Percentiles rank a stretch among this genome's conserved stretches.
phyloP scores from a whole-genome alignment of 2,888 invertebrate genomes.

The Plagodis pulveraria region DNA sequence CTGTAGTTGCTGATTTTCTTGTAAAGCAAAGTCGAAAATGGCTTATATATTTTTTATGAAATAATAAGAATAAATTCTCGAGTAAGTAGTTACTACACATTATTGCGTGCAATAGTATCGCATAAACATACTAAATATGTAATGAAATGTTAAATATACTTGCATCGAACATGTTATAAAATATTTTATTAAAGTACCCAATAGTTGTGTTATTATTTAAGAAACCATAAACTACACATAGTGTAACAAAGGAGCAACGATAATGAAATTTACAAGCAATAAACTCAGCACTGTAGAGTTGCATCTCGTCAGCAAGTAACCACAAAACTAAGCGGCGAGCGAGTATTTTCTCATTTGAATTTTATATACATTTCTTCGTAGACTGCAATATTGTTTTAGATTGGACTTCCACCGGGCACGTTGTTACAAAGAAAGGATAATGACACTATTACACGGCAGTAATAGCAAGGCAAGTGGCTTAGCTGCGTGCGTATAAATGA shows the following conservation, averaged over 20 bases:
- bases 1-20: too few relatives aligned
- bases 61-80: too few relatives aligned
- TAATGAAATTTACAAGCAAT: conserved; percentile 13
- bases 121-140: too few relatives aligned
- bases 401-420: conserved; percentile 33
- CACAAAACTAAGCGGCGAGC: conserved; percentile 35
- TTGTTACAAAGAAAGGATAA: conserved; percentile 47
- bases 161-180: too few relatives aligned
- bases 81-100: too few relatives aligned
- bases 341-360: conserved; percentile 33
- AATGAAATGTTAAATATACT: too few relatives aligned
- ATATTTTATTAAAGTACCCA: too few relatives aligned
- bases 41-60: too few relatives aligned
- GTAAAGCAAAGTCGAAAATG: too few relatives aligned
- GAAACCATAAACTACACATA: neutral
- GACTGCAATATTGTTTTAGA: conserved; percentile 37
- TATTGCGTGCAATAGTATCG: too few relatives aligned
- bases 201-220: too few relatives aligned
- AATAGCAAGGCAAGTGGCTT: conserved; percentile 44
- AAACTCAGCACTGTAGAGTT: conserved; percentile 12
- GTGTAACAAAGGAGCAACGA: conserved; percentile 1
- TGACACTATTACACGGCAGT: conserved; percentile 57
- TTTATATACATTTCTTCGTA: conserved; percentile 16
- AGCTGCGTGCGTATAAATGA: neutral
- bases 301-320: conserved; percentile 35